These are phyloP conservation scores for Lypha dubia DNA, from an alignment of 2,888 invertebrate species.

Conservation along the genomic window DNA sequence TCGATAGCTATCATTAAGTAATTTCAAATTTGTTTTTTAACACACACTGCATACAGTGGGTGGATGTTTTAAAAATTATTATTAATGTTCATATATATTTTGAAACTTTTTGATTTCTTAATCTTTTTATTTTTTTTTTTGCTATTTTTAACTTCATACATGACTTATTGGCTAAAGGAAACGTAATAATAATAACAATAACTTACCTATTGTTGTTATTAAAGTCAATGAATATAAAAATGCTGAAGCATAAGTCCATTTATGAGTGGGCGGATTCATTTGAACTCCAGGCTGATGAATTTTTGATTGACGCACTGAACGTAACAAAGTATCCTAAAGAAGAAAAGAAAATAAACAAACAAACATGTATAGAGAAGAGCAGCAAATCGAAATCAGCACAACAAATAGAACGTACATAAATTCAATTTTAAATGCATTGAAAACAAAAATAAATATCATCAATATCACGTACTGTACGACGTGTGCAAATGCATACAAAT, in stretches of 20 bases:
- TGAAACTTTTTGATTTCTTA: conserved; percentile 1
- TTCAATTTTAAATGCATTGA: conserved; percentile 48
- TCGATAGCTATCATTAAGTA: conserved; percentile 56
- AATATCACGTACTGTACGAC: conserved; percentile 26
- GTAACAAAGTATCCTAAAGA: conserved; percentile 82
- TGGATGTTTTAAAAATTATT: background rate
- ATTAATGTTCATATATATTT: conserved; percentile 23
- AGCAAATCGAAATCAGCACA: conserved; percentile 25
- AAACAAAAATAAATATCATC: conserved; percentile 47
- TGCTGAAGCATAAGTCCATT: conserved; percentile 96
- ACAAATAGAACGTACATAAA: conserved; percentile 42
- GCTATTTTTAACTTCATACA: background rate
- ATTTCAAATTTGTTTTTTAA: conserved; percentile 38
- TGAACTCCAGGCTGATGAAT: conserved; percentile 83
- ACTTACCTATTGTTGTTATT: conserved; percentile 96
- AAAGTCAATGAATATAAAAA: conserved; percentile 96
- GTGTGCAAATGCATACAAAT: background rate
- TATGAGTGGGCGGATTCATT: conserved; percentile 85
- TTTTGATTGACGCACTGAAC: conserved; percentile 83
- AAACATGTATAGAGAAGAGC: conserved; percentile 28
- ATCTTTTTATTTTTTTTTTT: no score
- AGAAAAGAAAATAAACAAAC: conserved; percentile 48
- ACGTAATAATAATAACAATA: background rate
- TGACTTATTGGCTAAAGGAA: background rate
- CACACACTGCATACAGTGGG: background rate